Conservation (phyloP, 2,113 vertebrate genomes). For the Zingel zingel region DNA sequence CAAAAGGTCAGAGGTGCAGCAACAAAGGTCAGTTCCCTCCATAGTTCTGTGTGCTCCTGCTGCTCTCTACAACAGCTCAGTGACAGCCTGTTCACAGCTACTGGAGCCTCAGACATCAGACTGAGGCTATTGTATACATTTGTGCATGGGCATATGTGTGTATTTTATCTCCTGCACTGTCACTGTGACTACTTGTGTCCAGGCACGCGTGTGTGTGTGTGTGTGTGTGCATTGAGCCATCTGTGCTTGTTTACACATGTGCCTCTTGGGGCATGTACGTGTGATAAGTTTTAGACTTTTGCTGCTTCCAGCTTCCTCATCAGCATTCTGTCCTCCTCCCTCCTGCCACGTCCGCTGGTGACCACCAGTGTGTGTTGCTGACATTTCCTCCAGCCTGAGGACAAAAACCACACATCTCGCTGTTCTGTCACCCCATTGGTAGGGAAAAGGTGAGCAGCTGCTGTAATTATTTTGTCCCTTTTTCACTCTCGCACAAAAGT, state of each 20-base stretch:
- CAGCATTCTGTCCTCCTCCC: slow-evolving; percentile 60
- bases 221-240: neutral
- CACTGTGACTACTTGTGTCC: neutral
- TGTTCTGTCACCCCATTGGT: slow-evolving; percentile 24
- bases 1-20: slow-evolving; percentile 49
- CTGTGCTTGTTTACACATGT: slow-evolving; percentile 12
- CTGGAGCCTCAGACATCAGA: slow-evolving; percentile 6
- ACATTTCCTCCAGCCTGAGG: slow-evolving; percentile 69
- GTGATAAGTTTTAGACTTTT: slow-evolving; percentile 6
- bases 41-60: slow-evolving; percentile 10
- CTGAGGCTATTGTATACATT: slow-evolving; percentile 9
- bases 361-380: slow-evolving; percentile 63
- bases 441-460: slow-evolving; percentile 43
- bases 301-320: slow-evolving; percentile 48
- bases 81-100: slow-evolving; percentile 26
- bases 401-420: slow-evolving; percentile 56
- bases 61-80: slow-evolving; percentile 21
- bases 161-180: neutral
- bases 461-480: slow-evolving; percentile 22
- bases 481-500: slow-evolving; percentile 29
- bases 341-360: slow-evolving; percentile 38
- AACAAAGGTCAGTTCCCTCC: slow-evolving; percentile 45
- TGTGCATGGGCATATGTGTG: slow-evolving; percentile 9
- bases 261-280: slow-evolving; percentile 10
- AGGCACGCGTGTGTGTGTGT: neutral